Evolutionary conservation across 2,888 invertebrate species (phyloP).

Genomic region (Urechis unicinctus): DNA sequence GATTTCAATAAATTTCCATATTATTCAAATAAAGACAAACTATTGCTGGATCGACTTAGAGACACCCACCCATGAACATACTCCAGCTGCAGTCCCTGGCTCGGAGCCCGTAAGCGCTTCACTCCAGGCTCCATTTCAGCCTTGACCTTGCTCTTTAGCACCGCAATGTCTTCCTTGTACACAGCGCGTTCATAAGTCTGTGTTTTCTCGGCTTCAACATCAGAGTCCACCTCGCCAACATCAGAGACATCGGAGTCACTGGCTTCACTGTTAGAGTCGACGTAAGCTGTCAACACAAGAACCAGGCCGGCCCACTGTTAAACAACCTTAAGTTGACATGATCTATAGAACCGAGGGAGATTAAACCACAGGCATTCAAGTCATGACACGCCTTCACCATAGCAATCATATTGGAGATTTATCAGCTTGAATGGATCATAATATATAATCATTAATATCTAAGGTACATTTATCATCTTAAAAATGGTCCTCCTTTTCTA

Average conservation of each 20-base stretch:
- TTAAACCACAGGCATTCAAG: no score
- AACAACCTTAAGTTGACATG: not conserved
- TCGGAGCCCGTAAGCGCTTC: constrained; percentile 34
- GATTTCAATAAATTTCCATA: not conserved
- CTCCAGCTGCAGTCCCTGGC: constrained; percentile 41
- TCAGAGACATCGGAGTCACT: constrained; percentile 50
- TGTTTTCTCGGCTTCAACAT: constrained; percentile 49
- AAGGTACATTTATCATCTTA: no score
- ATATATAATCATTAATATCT: no score
- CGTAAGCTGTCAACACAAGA: constrained; percentile 32
- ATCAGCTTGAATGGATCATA: no score
- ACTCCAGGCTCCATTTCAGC: constrained; percentile 25
- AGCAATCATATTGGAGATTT: no score
- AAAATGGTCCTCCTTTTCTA: not conserved
- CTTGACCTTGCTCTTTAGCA: constrained; percentile 35
- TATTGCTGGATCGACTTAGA: no score
- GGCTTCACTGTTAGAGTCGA: constrained; percentile 49
- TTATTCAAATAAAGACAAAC: not conserved
- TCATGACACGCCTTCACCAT: no score
- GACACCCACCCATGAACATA: constrained; percentile 46
- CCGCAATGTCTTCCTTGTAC: constrained; percentile 40
- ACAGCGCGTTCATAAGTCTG: constrained; percentile 39
- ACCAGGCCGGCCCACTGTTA: not conserved
- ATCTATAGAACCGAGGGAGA: no score
- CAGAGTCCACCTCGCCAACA: constrained; percentile 46